Evolutionary conservation across 2,113 vertebrate genomes (phyloP), one percentile per base, ranked within the genome.

Genomic region (Anser cygnoides): DNA sequence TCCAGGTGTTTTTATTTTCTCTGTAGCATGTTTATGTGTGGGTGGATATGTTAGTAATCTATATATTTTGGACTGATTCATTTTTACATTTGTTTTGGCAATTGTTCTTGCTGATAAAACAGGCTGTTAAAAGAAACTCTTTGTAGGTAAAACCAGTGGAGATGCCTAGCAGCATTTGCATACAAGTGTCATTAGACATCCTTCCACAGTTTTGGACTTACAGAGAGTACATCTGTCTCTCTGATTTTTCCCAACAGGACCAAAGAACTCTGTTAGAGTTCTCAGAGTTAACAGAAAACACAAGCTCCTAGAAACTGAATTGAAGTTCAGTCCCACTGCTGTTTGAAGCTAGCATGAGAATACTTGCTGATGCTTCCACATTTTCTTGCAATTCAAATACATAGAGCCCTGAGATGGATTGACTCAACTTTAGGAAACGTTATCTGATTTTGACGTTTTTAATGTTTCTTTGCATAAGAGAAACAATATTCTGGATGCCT

Each of bases 1-100:
- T 76, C 66, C 1, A 5, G 37, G 61, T 91, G 79, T 70, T 92
- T 91, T 95, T 95, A 41, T 96, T 96, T 92, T 74, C 79, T 85
- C 89, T 87, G 59, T 77, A 86, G 58, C n/a, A 84, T 84, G 50
- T 83, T 73, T 78, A 4, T 46, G 29, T 70, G 86, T 94, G 79
- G 58, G 72, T 92, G 50, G 52, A 4, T 63, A 52, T 77, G 61
- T 89, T 84, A 66, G 68, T 77, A 94, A 77, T 87, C 65, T 62
- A 10, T 62, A 37, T 50, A 66, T 90, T 89, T 93, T 83, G 63
- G 33, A 37, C 50, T 94, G 55, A 57, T 87, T 87, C 8, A 49
- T 79, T 94, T 94, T 93, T 80, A 71, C 31, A 20, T 72, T 96
- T 79, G 21, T 52, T 87, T 65, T 94, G 79, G 71, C 59, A 83